Conservation (phyloP, 1,140 invertebrate species). For the Drosophila eugracilis region DNA sequence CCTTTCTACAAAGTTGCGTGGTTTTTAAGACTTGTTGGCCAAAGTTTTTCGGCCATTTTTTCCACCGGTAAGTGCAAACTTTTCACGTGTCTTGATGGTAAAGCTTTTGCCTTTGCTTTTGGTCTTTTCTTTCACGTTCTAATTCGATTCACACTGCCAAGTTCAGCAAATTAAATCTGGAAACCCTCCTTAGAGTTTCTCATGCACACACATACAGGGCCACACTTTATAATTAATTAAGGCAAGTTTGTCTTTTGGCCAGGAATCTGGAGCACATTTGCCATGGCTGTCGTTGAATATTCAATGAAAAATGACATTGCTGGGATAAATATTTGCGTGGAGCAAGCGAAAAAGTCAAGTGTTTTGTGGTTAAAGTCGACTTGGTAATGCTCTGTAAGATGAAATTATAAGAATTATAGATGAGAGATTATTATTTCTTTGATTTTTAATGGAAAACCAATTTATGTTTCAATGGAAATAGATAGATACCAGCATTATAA, state of each 20-base stretch:
- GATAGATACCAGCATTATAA: too few species aligned
- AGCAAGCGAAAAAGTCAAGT: constrained; percentile 31
- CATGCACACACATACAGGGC: not conserved
- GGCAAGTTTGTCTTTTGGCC: constrained; percentile 51
- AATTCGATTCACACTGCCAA: constrained; percentile 33
- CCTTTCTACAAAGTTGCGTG: constrained; percentile 49
- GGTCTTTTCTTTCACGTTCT: not conserved
- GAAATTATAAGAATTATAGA: too few species aligned
- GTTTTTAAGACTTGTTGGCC: constrained; percentile 53
- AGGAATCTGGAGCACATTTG: constrained; percentile 43
- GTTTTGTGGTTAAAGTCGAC: constrained; percentile 4
- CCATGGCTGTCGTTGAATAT: constrained; percentile 38
- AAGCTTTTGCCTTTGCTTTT: constrained; percentile 2
- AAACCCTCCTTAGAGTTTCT: not conserved
- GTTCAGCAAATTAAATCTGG: constrained; percentile 8
- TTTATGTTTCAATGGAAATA: too few species aligned
- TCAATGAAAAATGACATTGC: constrained; percentile 61
- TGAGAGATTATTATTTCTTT: too few species aligned
- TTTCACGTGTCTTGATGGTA: constrained; percentile 17
- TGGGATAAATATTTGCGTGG: constrained; percentile 31
- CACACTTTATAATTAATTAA: constrained; percentile 68
- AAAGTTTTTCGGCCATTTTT: constrained; percentile 33
- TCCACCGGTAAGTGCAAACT: constrained; percentile 5
- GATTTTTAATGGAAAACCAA: too few species aligned
- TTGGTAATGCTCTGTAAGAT: not conserved